phyloP scores from a whole-genome alignment of 2,888 invertebrate genomes.

The Megastigmus dorsalis region DNA sequence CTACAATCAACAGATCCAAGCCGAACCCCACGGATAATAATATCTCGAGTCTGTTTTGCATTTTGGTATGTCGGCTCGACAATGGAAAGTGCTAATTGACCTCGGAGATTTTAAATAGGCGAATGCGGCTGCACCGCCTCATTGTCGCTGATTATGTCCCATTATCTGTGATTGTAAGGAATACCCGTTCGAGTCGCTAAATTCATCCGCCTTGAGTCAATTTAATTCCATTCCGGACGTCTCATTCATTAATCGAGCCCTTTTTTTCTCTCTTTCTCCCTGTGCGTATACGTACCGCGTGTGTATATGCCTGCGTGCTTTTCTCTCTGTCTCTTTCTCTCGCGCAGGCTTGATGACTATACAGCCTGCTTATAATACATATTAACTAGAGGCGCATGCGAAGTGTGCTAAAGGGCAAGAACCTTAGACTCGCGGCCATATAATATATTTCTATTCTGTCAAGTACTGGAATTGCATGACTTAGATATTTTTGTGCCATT shows the following conservation, averaged over 20 bases:
- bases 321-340: background rate
- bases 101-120: conserved; percentile 8
- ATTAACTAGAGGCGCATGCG: background rate
- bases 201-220: conserved; percentile 51
- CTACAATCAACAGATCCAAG: too few species aligned
- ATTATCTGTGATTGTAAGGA: conserved; percentile 55
- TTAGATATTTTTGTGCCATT: too few species aligned
- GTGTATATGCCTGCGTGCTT: background rate
- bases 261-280: background rate
- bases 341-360: background rate
- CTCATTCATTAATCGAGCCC: conserved; percentile 31
- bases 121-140: conserved; percentile 3
- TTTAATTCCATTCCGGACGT: conserved; percentile 47
- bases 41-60: too few species aligned
- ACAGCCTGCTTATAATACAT: background rate
- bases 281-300: background rate
- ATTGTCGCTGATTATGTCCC: conserved; percentile 40
- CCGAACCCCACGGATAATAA: too few species aligned
- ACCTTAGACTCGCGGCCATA: background rate
- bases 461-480: too few species aligned
- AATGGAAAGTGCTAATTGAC: conserved; percentile 3
- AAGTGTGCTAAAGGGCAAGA: conserved; percentile 45
- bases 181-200: conserved; percentile 40
- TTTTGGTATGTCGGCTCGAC: too few species aligned
- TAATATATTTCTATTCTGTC: background rate